Base-by-base conservation (phyloP, 2,113 vertebrate genomes). In the Azemiops feae region DNA sequence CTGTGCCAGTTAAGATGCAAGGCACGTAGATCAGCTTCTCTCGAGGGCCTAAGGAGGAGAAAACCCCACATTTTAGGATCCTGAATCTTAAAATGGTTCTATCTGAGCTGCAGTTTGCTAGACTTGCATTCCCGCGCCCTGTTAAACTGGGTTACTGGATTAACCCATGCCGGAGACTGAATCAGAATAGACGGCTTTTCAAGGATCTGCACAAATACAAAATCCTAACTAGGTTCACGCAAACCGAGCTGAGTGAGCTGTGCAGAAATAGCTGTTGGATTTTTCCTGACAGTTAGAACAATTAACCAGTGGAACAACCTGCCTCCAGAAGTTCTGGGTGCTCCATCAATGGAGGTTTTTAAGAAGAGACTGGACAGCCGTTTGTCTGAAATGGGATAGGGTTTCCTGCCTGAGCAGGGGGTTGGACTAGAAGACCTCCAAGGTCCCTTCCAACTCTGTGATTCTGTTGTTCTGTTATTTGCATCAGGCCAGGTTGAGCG, bases 21-120 rank as follows among this genome's bases (percentile, higher is more conserved):
- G 98, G 98, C 92, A 99, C 47, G 92, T 99, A 99, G 50, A 99
- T 93, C 0, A 99, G 97, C 97, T 98, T 92, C 96, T 99, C 99
- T 58, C 64, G 96, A 30, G 98, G 98, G 18, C 74, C 74, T 81
- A 1, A 3, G 74, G n/a, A 5, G 30, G 2, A 14, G 14, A 81
- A 81, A 81, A 22, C 22, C 1, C 55, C 34, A 22, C 34, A 43
- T 22, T 81, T 81, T 43, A 43, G 34, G 7, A 81, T 22, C 74
- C 34, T 39, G 69, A 39, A 39, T 7, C 69, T 39, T 81, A 81
- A 39, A 39, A 34, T 1, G 5, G 16, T 74, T 74, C 69, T 74
- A 14, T 5, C 69, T 20, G 64, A 34, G n/a, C 64, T 7, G 16
- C 14, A 6, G 34, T 3, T 34, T 16, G 14, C 64, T 34, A 34